Conservation (phyloP, 2,888 invertebrate species). For the Mesorhabditis sp. region DNA sequence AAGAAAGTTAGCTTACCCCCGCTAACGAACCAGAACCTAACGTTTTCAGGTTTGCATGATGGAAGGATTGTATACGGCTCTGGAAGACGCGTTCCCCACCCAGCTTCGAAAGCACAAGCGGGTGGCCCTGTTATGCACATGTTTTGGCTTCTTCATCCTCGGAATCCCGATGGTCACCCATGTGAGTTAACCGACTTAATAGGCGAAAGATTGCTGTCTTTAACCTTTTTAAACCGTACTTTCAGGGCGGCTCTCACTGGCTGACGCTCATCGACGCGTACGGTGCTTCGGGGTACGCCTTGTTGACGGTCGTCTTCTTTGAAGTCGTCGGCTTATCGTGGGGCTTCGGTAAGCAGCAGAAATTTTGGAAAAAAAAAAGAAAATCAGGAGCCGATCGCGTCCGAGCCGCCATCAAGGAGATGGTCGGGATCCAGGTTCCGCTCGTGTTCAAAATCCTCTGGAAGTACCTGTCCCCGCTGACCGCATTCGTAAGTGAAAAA, state of each 20-base stretch:
- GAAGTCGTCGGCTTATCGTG: slow-evolving; percentile 85
- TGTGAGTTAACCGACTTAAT: slow-evolving; percentile 32
- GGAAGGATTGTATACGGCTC: slow-evolving; percentile 57
- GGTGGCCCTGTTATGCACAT: slow-evolving; percentile 43
- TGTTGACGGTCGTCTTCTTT: slow-evolving; percentile 83
- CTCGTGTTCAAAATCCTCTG: slow-evolving; percentile 79
- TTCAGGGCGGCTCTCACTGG: slow-evolving; percentile 79
- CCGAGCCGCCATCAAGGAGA: slow-evolving; percentile 75
- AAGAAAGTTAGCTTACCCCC: too few species aligned
- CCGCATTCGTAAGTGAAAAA: slow-evolving; percentile 70
- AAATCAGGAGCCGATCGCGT: slow-evolving; percentile 66
- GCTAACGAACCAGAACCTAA: too few species aligned
- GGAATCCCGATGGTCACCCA: slow-evolving; percentile 56
- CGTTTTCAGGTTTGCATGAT: slow-evolving; percentile 56
- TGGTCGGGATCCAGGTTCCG: slow-evolving; percentile 77
- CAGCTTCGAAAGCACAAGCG: slow-evolving; percentile 54
- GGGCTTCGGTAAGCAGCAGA: slow-evolving; percentile 69
- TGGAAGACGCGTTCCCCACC: slow-evolving; percentile 55
- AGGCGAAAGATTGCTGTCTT: background rate
- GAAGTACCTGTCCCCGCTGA: slow-evolving; percentile 81
- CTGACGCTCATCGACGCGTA: slow-evolving; percentile 82
- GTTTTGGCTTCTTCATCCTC: slow-evolving; percentile 52
- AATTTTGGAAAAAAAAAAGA: background rate
- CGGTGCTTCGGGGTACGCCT: slow-evolving; percentile 77
- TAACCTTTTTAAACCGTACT: slow-evolving; percentile 15